Evolutionary conservation across 2,888 invertebrate species (phyloP).

Genomic region (Sphaerophoria taeniata): DNA sequence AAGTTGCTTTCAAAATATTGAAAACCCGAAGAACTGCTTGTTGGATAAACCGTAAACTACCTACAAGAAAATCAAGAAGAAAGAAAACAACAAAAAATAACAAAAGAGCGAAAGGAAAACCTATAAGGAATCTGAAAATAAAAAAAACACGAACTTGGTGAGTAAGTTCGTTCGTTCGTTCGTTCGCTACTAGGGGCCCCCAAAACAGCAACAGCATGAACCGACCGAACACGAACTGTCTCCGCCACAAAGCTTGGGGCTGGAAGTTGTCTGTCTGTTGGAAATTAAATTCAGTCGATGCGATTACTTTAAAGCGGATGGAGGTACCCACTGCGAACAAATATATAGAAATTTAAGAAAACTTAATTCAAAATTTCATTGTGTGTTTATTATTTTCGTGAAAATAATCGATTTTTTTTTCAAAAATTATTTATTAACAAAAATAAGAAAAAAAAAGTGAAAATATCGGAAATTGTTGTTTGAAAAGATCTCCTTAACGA

Average conservation of each 20-base stretch:
- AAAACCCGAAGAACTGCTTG: constrained; percentile 57
- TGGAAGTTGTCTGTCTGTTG: constrained; percentile 70
- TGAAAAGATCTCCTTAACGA: constrained; percentile 14
- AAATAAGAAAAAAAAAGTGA: constrained; percentile 33
- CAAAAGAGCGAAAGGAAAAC: constrained; percentile 36
- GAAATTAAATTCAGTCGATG: constrained; percentile 83
- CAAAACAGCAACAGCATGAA: not conserved
- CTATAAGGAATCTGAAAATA: constrained; percentile 15
- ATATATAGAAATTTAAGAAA: constrained; percentile 63
- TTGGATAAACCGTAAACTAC: constrained; percentile 8
- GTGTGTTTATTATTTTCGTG: constrained; percentile 51
- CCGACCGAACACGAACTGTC: not conserved
- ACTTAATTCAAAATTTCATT: constrained; percentile 74
- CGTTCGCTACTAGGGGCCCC: constrained; percentile 1
- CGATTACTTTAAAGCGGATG: constrained; percentile 83
- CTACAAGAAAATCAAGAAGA: constrained; percentile 15
- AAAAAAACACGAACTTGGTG: constrained; percentile 22
- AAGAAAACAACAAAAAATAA: constrained; percentile 18
- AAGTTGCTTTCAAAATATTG: constrained; percentile 19
- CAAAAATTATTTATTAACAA: not conserved
- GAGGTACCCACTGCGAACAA: constrained; percentile 79
- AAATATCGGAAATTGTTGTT: constrained; percentile 52
- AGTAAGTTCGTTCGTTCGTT: not conserved
- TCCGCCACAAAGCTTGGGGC: constrained; percentile 57
- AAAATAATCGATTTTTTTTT: constrained; percentile 28